phyloP scores from a whole-genome alignment of 2,888 invertebrate species.

The Calliphora vomitoria region DNA sequence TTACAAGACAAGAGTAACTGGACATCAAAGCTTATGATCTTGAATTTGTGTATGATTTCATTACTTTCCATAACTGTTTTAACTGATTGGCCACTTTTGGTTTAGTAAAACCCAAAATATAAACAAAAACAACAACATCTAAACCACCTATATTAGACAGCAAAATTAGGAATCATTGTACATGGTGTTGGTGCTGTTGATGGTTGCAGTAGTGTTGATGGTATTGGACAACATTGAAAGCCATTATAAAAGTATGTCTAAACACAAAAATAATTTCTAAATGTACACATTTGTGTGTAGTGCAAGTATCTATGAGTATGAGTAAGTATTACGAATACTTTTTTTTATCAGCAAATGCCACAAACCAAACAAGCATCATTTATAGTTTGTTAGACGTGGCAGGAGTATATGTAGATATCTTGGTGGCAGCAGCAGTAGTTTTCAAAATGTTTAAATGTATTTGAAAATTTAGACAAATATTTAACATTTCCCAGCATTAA shows the following conservation, averaged over 20 bases:
- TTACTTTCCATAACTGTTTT: not conserved
- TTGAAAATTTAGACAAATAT: not conserved
- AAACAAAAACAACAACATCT: not conserved
- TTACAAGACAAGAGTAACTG: no score
- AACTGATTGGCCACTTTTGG: slow-evolving; percentile 40
- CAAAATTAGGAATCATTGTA: slow-evolving; percentile 24
- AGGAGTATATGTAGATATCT: not conserved
- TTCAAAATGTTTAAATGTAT: not conserved
- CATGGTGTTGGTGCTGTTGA: not conserved
- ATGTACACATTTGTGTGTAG: slow-evolving; percentile 21
- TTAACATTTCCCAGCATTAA: not conserved
- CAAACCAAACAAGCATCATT: slow-evolving; percentile 60
- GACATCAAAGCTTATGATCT: no score
- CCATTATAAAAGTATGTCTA: slow-evolving; percentile 43
- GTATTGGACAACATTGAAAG: slow-evolving; percentile 24
- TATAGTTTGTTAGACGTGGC: slow-evolving; percentile 27
- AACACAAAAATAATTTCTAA: slow-evolving; percentile 25
- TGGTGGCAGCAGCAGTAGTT: not conserved
- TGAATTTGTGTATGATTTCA: not conserved
- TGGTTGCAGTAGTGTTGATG: not conserved
- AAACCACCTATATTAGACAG: slow-evolving; percentile 8
- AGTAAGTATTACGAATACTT: not conserved
- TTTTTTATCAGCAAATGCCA: slow-evolving; percentile 49
- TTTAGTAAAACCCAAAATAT: not conserved
- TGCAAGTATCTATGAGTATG: not conserved